Evolutionary conservation across 2,797 vertebrate genomes (phyloP).

Genomic region (Tapera naevia): DNA sequence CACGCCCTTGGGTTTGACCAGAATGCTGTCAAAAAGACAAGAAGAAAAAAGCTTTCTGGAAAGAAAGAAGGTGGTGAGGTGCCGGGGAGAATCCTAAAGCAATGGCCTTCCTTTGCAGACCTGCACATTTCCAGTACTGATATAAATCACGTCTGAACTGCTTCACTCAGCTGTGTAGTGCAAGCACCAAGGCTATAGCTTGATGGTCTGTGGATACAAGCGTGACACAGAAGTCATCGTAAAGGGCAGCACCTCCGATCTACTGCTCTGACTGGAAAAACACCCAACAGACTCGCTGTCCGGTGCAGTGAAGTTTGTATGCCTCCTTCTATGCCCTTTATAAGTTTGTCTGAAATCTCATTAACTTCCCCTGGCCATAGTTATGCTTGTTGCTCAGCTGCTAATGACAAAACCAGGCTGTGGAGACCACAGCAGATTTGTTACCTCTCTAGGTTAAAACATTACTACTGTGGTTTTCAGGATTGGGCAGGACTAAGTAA

Average conservation of each 20-base stretch:
- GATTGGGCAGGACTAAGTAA: not conserved
- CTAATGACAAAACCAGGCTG: not conserved
- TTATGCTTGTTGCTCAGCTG: not conserved
- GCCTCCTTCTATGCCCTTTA: not conserved
- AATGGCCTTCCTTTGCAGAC: not conserved
- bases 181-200: not conserved
- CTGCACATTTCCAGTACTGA: not conserved
- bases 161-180: accelerated
- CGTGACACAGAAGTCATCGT: not conserved
- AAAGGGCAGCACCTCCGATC: not conserved
- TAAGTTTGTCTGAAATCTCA: not conserved
- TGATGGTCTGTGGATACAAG: not conserved
- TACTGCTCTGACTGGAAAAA: not conserved
- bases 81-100: not conserved
- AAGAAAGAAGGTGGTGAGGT: not conserved
- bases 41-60: not conserved
- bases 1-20: not conserved
- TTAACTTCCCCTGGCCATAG: not conserved
- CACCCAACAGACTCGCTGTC: accelerated
- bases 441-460: not conserved
- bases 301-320: not conserved
- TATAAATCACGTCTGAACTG: not conserved
- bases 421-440: not conserved
- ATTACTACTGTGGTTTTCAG: not conserved
- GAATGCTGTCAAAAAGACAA: not conserved